Percentiles rank a stretch among this genome's conserved stretches.
phyloP scores from a whole-genome alignment of 2,113 vertebrate genomes.

The Felis chaus region DNA sequence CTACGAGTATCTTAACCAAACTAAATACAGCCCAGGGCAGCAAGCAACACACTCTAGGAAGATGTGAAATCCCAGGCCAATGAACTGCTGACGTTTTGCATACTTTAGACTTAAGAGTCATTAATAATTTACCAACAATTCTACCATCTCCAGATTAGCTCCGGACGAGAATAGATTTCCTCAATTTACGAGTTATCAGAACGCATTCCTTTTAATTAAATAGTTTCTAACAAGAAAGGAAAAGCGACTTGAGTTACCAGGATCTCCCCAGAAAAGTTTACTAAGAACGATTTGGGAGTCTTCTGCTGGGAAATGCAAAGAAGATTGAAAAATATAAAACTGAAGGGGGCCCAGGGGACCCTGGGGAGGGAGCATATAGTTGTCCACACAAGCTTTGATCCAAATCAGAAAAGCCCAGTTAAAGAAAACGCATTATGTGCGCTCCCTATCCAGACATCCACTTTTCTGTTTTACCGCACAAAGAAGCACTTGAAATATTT shows the following conservation, averaged over 20 bases:
- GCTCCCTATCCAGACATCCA: background rate
- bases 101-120: constrained; percentile 55
- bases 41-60: background rate
- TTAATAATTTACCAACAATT: constrained; percentile 23
- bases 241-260: background rate
- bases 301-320: constrained; percentile 13
- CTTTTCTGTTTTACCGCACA: background rate
- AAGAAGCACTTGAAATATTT: background rate
- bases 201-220: background rate
- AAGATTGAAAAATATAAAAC: background rate
- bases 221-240: background rate
- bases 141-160: background rate
- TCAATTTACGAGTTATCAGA: constrained; percentile 21
- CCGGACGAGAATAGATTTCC: background rate
- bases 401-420: background rate
- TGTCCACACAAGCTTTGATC: background rate
- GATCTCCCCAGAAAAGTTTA: background rate
- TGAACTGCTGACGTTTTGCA: constrained; percentile 72
- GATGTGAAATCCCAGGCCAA: constrained; percentile 72
- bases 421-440: background rate
- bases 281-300: background rate
- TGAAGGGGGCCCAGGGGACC: background rate
- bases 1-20: constrained; percentile 13
- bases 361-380: background rate
- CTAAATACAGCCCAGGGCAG: background rate